Evolutionary conservation across 2,113 vertebrate species (phyloP).

Genomic region (Amazona vittata): DNA sequence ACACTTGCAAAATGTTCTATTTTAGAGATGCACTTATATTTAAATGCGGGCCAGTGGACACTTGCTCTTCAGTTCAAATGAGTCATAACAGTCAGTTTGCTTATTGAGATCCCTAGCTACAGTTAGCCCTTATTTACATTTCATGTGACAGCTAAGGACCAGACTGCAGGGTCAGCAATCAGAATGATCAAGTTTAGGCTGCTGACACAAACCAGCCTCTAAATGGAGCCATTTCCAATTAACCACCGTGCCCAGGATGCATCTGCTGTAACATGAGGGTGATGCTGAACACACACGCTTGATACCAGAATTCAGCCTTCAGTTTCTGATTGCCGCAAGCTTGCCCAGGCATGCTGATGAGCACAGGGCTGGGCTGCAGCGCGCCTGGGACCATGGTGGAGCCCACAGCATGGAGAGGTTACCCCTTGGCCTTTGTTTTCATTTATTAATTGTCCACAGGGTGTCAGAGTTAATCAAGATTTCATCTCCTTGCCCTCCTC

Average conservation of each 20-base stretch:
- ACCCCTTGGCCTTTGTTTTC: background rate
- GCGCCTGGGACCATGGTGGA: accelerated
- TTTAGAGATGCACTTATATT: background rate
- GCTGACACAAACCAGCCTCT: background rate
- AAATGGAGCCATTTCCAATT: background rate
- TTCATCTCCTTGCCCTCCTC: background rate
- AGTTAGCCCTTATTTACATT: background rate
- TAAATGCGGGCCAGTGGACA: background rate
- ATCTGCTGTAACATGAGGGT: accelerated
- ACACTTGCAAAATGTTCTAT: background rate
- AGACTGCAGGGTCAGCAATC: background rate
- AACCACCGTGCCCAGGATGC: accelerated
- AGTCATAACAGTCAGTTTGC: background rate
- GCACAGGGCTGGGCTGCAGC: background rate
- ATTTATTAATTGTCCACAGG: slow-evolving; percentile 58
- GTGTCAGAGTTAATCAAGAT: slow-evolving; percentile 53
- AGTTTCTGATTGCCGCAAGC: background rate
- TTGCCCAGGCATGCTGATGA: accelerated
- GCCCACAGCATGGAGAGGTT: background rate
- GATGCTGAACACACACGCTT: background rate
- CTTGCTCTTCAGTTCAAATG: background rate
- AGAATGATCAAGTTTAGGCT: background rate
- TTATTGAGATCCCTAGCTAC: background rate
- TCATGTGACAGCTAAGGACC: background rate
- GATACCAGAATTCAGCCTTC: background rate